Evolutionary conservation across 2,797 vertebrate species (phyloP), one percentile per base, ranked within the genome.

Genomic region (Aeoliscus strigatus): DNA sequence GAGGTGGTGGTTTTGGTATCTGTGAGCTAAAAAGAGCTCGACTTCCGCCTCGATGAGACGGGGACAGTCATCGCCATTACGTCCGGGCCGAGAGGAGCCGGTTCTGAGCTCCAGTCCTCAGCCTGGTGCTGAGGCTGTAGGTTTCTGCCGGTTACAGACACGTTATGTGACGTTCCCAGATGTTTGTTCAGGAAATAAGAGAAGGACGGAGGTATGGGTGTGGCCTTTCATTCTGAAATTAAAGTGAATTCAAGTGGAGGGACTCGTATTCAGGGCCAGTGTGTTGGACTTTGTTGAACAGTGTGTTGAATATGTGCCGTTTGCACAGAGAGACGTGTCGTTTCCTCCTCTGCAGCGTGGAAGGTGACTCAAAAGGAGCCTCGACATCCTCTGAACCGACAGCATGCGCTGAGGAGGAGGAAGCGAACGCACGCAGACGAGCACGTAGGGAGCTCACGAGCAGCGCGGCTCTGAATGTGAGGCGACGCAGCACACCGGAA

Each of bases 41-140:
- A 82, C 81, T 86, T 86, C 85, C 82, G 81, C 72, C 75, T 44
- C 39, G 60, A 13, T 24, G 50, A 55, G 33, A 53, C 31, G 37
- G 12, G 43, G 50, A 35, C 53, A 46, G 27, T 48, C 17, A 58
- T 58, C 56, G 70, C 72, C 3, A 3, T 68, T 66, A 60, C 57
- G 72, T 68, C 51, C 27, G 31, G 51, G 27, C 16, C 13, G 13
- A 13, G 31, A 51, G 43, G 40, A 39, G 38, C 6, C 27, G 23
- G 47, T 17, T 17, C 9, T 2, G 28, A 27, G 9, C 13, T 1
- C 9, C n/a, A 3, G 12, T 27, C 18, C 13, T 4, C 25, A 11
- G 27, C 2, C 39, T 2, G 21, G 9, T 39, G 39, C 16, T 24
- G 14, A 44, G 39, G 25, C 11, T 18, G 41, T 12, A 62, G 8